phyloP scores from a whole-genome alignment of 1,140 invertebrate genomes.

The Eumeta japonica region DNA sequence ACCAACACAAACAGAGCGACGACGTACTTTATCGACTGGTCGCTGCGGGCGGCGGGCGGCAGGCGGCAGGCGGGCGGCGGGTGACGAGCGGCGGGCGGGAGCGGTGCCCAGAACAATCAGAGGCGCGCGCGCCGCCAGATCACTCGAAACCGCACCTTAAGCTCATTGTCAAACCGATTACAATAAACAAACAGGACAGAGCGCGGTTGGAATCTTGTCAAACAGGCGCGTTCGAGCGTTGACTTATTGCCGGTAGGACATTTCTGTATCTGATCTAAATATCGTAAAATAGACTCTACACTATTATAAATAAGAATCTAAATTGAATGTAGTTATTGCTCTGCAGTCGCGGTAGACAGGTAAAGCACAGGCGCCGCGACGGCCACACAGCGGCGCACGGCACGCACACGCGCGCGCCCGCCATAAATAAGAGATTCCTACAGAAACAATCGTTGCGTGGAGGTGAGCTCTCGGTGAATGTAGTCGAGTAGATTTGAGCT shows the following conservation, averaged over 20 bases:
- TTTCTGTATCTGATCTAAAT: conserved; percentile 27
- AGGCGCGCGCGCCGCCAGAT: conserved; percentile 42
- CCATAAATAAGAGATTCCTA: conserved; percentile 58
- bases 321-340: no score
- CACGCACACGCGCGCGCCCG: conserved; percentile 31
- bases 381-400: conserved; percentile 40
- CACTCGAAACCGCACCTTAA: conserved; percentile 58
- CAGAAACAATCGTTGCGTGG: conserved; percentile 58
- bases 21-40: background rate
- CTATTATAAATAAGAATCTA: no score
- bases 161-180: conserved; percentile 58
- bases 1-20: conserved; percentile 46
- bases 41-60: conserved; percentile 9
- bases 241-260: conserved; percentile 56
- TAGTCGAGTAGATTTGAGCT: no score
- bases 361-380: conserved; percentile 51
- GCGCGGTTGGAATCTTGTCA: conserved; percentile 57
- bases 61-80: no score
- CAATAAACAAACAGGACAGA: conserved; percentile 57
- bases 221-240: conserved; percentile 56
- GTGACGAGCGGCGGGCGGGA: conserved; percentile 10
- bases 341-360: conserved; percentile 24
- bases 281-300: conserved; percentile 20
- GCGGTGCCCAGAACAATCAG: conserved; percentile 48
- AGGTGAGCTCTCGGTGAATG: conserved; percentile 48